These are phyloP conservation scores for Acromyrmex echinatior DNA, from an alignment of 1,140 invertebrate genomes.

Conservation along the genomic window DNA sequence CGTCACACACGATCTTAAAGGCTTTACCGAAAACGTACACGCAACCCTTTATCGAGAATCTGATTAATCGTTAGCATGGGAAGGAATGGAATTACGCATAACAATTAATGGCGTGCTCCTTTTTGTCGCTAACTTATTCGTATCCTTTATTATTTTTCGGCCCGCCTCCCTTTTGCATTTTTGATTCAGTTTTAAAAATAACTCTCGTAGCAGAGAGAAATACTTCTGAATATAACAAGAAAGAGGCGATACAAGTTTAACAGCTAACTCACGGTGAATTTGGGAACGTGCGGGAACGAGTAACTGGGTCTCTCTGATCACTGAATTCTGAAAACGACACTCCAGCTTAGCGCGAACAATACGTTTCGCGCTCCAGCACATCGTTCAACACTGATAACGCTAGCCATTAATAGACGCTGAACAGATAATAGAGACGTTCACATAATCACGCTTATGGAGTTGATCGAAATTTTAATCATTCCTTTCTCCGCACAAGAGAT, in stretches of 20 bases:
- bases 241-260: not conserved
- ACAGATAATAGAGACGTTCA: constrained; percentile 24
- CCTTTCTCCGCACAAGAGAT: no score
- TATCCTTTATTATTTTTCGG: constrained; percentile 40
- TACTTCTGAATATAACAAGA: not conserved
- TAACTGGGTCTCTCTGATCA: constrained; percentile 45
- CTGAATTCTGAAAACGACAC: constrained; percentile 50
- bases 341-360: constrained; percentile 38
- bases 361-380: not conserved
- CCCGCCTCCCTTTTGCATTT: not conserved
- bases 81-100: constrained; percentile 43
- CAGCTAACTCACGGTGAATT: constrained; percentile 4
- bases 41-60: constrained; percentile 43
- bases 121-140: constrained; percentile 25
- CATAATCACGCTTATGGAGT: not conserved
- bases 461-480: constrained; percentile 35
- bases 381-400: constrained; percentile 21
- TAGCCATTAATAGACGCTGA: constrained; percentile 35
- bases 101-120: constrained; percentile 28
- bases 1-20: not conserved
- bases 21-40: constrained; percentile 19
- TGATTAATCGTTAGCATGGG: constrained; percentile 3
- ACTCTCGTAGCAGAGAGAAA: not conserved
- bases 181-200: not conserved
- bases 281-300: constrained; percentile 1